Percentiles rank a stretch among this genome's conserved stretches.
Evolutionary conservation across 1,140 invertebrate species (phyloP).

Genomic region (Ceratosolen fusciceps): DNA sequence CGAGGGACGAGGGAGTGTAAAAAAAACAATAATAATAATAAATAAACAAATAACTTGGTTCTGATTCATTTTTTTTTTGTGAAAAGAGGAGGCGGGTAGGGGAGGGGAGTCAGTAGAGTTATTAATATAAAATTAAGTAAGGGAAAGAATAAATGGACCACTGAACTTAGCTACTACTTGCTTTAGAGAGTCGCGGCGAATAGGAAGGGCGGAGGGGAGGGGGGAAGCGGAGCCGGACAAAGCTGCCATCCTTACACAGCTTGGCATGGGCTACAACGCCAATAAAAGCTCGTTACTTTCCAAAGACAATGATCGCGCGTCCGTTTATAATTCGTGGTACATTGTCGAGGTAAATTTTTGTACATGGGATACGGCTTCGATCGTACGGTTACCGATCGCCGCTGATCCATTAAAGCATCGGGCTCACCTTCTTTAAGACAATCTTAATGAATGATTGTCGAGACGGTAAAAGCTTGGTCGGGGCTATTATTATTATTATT

Average conservation of each 20-base stretch:
- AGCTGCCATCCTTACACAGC: slow-evolving; percentile 32
- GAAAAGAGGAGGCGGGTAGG: slow-evolving; percentile 22
- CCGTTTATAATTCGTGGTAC: too few relatives aligned
- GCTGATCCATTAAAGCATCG: too few relatives aligned
- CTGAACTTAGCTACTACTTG: slow-evolving; percentile 43
- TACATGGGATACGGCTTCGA: too few relatives aligned
- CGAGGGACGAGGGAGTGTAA: neutral
- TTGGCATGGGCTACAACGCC: slow-evolving; percentile 14
- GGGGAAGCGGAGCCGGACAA: slow-evolving; percentile 47
- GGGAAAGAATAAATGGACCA: slow-evolving; percentile 45
- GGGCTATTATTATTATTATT: too few relatives aligned
- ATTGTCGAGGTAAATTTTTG: too few relatives aligned
- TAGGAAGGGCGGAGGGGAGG: slow-evolving; percentile 23
- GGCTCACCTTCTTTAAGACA: too few relatives aligned
- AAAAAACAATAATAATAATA: neutral
- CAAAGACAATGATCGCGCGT: slow-evolving; percentile 19
- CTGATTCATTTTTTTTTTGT: slow-evolving; percentile 34
- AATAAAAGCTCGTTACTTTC: slow-evolving; percentile 33
- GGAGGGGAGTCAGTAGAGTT: slow-evolving; percentile 43
- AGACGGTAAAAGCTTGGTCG: too few relatives aligned
- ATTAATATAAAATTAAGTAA: slow-evolving; percentile 38
- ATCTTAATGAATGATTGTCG: too few relatives aligned
- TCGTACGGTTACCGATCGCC: too few relatives aligned
- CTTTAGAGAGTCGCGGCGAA: slow-evolving; percentile 17
- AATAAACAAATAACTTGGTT: slow-evolving; percentile 29